Evolutionary conservation across 2,113 vertebrate genomes (phyloP).

Genomic region (Sterna hirundo): DNA sequence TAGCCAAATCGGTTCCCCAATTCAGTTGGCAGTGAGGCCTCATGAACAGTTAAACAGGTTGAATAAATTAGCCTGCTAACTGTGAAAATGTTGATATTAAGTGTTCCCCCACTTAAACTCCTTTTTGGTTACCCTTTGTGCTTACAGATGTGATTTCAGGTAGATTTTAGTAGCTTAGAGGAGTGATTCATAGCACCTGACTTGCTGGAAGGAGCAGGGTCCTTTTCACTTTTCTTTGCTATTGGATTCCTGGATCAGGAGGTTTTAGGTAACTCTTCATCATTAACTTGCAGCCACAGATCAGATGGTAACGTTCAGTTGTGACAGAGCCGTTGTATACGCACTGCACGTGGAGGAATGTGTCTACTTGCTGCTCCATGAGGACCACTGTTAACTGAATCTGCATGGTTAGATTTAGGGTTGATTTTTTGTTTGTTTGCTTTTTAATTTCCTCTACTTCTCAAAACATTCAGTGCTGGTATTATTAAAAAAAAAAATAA

Average conservation of each 20-base stretch:
- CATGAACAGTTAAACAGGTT: not conserved
- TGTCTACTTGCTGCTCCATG: not conserved
- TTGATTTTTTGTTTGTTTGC: not conserved
- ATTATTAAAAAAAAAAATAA: not conserved
- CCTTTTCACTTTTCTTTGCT: not conserved
- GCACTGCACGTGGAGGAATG: not conserved
- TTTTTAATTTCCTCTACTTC: conserved; percentile 11
- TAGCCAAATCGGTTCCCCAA: not conserved
- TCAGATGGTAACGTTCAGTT: not conserved
- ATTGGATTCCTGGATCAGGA: not conserved
- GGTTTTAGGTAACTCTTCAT: not conserved
- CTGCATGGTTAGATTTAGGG: not conserved
- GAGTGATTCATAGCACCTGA: not conserved
- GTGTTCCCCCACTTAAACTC: not conserved
- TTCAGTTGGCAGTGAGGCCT: not conserved
- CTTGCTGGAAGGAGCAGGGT: not conserved
- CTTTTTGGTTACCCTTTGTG: not conserved
- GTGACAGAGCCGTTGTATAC: not conserved
- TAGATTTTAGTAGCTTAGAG: not conserved
- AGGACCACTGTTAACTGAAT: not conserved
- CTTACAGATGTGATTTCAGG: not conserved
- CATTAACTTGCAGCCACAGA: not conserved
- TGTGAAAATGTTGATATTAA: not conserved
- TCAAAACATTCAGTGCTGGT: not conserved
- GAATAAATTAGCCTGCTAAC: not conserved